Evolutionary conservation across 2,888 invertebrate genomes (phyloP).

Genomic region (Tetragnatha montana): DNA sequence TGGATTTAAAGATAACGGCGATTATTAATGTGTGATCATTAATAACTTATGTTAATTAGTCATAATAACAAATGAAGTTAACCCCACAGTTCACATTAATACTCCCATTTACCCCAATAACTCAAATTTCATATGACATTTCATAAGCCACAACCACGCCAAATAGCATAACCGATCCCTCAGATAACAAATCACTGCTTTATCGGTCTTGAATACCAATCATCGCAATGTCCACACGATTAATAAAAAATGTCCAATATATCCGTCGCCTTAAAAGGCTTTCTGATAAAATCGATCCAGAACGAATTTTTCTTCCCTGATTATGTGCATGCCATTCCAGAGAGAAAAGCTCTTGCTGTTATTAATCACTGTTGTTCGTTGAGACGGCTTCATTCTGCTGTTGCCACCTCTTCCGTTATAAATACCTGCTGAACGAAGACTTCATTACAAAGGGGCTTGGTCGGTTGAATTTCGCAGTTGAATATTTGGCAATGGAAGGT

Average conservation of each 20-base stretch:
- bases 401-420: conserved; percentile 17
- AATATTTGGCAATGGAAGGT: not conserved
- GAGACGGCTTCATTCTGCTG: conserved; percentile 25
- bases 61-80: no score
- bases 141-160: no score
- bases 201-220: not conserved
- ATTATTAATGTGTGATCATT: no score
- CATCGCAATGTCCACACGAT: conserved; percentile 1
- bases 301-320: conserved; percentile 4
- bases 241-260: conserved; percentile 36
- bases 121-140: no score
- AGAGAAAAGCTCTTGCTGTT: not conserved
- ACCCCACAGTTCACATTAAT: no score
- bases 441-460: conserved; percentile 7
- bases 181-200: not conserved
- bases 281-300: conserved; percentile 7
- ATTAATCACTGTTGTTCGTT: conserved; percentile 20
- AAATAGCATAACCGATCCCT: not conserved
- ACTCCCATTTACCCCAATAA: no score
- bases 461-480: not conserved
- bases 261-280: not conserved
- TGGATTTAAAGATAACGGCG: no score
- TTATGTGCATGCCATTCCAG: conserved; percentile 3
- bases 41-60: no score
- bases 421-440: not conserved